A percentile compares a stretch with the other conserved stretches of the same genome.
Conservation (phyloP, 2,888 invertebrate species). For the Agrotis puta region DNA sequence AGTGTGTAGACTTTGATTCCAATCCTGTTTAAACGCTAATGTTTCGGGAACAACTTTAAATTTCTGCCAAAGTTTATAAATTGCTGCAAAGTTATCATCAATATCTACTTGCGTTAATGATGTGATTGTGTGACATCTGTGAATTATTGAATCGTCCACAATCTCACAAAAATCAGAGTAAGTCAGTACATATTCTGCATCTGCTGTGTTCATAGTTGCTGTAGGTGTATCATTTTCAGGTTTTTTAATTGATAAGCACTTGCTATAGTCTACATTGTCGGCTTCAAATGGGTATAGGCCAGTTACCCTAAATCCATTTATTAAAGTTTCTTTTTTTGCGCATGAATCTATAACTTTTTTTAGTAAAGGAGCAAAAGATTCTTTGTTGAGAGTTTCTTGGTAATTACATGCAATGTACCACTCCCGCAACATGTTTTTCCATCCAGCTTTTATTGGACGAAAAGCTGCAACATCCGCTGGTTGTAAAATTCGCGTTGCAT, state of each 20-base stretch:
- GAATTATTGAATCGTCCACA: too few relatives aligned
- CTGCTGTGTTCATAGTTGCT: too few relatives aligned
- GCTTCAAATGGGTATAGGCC: slow-evolving; percentile 16
- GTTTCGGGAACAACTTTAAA: too few relatives aligned
- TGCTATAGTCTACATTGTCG: slow-evolving; percentile 44
- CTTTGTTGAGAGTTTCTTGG: slow-evolving; percentile 15
- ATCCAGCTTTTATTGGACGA: slow-evolving; percentile 29
- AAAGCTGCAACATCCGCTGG: slow-evolving; percentile 48
- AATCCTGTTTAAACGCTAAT: too few relatives aligned
- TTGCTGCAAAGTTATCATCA: too few relatives aligned
- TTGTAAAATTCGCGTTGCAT: slow-evolving; percentile 44
- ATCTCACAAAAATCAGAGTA: too few relatives aligned
- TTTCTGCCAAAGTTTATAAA: too few relatives aligned
- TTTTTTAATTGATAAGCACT: too few relatives aligned
- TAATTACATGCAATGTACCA: slow-evolving; percentile 20
- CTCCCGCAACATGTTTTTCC: slow-evolving; percentile 14
- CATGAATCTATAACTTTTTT: slow-evolving; percentile 27
- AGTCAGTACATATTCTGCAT: too few relatives aligned
- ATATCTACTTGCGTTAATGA: too few relatives aligned
- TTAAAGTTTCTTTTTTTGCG: slow-evolving; percentile 23
- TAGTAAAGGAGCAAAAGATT: slow-evolving; percentile 23
- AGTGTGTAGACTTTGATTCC: too few relatives aligned
- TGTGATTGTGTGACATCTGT: slow-evolving; percentile 8
- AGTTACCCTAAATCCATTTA: slow-evolving; percentile 27
- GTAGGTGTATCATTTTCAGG: too few relatives aligned